Percentiles rank a stretch among this genome's conserved stretches.
These are phyloP conservation scores for Scortum barcoo DNA, from an alignment of 2,113 vertebrate species.

Conservation along the genomic window DNA sequence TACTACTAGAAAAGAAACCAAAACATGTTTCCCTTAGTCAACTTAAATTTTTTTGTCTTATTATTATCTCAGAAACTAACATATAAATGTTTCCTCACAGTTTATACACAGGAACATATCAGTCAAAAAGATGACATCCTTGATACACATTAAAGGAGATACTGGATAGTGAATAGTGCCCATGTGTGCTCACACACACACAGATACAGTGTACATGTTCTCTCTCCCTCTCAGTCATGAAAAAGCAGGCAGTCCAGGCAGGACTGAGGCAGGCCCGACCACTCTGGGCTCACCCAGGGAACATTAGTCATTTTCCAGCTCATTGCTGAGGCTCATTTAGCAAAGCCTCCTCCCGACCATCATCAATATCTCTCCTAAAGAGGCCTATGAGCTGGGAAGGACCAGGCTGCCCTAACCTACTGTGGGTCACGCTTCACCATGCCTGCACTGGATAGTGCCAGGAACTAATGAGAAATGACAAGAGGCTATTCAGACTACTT, in stretches of 20 bases:
- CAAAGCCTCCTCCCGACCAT: constrained; percentile 71
- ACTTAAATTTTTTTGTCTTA: not conserved
- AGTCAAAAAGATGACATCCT: constrained; percentile 3
- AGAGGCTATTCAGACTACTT: constrained; percentile 32
- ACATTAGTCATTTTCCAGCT: constrained; percentile 82
- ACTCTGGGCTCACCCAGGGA: constrained; percentile 60
- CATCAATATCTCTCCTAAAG: constrained; percentile 80
- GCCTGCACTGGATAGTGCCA: constrained; percentile 21
- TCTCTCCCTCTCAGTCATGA: constrained; percentile 21
- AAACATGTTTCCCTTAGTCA: not conserved
- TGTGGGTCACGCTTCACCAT: constrained; percentile 62
- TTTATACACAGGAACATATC: not conserved
- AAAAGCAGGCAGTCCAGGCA: constrained; percentile 13
- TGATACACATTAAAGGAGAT: not conserved
- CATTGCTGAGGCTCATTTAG: constrained; percentile 82
- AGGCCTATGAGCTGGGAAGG: constrained; percentile 66
- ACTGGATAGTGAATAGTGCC: constrained; percentile 1
- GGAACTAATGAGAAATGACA: constrained; percentile 65
- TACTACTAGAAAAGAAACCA: not conserved
- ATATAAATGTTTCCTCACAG: not conserved
- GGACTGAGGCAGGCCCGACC: constrained; percentile 37
- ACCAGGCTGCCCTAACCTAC: constrained; percentile 69
- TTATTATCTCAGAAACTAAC: not conserved
- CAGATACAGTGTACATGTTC: not conserved
- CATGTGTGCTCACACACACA: not conserved